phyloP scores from a whole-genome alignment of 2,113 vertebrate species.

The Equus quagga region DNA sequence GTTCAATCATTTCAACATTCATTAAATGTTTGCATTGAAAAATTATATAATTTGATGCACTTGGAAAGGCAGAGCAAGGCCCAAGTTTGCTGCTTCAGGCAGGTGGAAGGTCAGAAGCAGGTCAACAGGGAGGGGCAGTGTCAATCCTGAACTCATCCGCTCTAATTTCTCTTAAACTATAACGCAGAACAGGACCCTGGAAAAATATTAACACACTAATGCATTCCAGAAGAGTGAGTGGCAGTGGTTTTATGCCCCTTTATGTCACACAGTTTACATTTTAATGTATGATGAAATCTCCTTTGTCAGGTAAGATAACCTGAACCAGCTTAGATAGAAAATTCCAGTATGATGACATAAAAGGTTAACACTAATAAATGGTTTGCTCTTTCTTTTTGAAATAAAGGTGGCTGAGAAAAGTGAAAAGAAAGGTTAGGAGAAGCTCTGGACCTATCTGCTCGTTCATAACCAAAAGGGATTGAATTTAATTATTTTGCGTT shows the following conservation, averaged over 20 bases:
- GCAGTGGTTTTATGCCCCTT: background rate
- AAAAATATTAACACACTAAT: background rate
- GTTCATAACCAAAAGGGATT: background rate
- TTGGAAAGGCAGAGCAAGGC: background rate
- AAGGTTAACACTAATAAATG: background rate
- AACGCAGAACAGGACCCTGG: background rate
- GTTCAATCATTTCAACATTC: background rate
- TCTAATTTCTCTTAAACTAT: conserved; percentile 3
- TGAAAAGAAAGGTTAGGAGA: background rate
- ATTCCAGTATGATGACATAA: background rate
- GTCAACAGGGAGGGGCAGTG: background rate
- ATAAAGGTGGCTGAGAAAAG: background rate
- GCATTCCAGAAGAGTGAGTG: background rate
- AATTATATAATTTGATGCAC: background rate
- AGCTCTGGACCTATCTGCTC: background rate
- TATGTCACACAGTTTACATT: background rate
- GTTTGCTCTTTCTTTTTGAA: background rate
- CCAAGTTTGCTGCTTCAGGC: background rate
- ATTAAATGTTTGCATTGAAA: background rate
- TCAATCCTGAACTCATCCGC: background rate
- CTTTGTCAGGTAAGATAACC: background rate
- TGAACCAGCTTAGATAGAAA: background rate
- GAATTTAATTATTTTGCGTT: background rate
- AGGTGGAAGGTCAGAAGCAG: background rate
- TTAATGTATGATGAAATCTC: conserved; percentile 19